Percentiles rank a stretch among this genome's conserved stretches.
These are phyloP conservation scores for Perca fluviatilis DNA, from an alignment of 2,113 vertebrate species.

Conservation along the genomic window DNA sequence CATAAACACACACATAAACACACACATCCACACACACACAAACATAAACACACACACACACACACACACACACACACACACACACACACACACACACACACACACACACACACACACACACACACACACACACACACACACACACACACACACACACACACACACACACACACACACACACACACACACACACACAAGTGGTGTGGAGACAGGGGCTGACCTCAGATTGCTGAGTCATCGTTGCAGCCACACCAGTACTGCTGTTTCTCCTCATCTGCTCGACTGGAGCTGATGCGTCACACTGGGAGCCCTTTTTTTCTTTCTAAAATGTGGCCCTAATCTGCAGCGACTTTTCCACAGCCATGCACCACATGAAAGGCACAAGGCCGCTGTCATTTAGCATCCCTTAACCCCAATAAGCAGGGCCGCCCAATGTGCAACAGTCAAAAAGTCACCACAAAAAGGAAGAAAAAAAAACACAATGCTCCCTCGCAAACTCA, in stretches of 20 bases:
- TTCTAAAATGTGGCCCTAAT: constrained; percentile 65
- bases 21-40: constrained; percentile 1
- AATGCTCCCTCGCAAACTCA: not conserved
- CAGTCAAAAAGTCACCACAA: constrained; percentile 54
- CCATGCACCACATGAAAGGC: constrained; percentile 76
- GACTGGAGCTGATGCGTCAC: constrained; percentile 64
- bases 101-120: not conserved
- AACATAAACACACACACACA: no score
- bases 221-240: constrained; percentile 78
- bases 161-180: no score
- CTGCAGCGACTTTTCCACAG: constrained; percentile 67
- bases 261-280: constrained; percentile 65
- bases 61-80: no score
- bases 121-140: no score
- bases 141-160: no score
- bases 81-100: no score
- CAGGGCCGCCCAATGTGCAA: constrained; percentile 27
- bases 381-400: constrained; percentile 48
- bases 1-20: constrained; percentile 6
- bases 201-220: constrained; percentile 58
- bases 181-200: not conserved
- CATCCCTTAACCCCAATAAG: constrained; percentile 56
- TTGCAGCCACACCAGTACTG: constrained; percentile 58
- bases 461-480: constrained; percentile 1
- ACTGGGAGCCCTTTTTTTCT: constrained; percentile 31